These are phyloP conservation scores for Zonotrichia albicollis DNA, from an alignment of 2,797 vertebrate genomes.

Conservation along the genomic window DNA sequence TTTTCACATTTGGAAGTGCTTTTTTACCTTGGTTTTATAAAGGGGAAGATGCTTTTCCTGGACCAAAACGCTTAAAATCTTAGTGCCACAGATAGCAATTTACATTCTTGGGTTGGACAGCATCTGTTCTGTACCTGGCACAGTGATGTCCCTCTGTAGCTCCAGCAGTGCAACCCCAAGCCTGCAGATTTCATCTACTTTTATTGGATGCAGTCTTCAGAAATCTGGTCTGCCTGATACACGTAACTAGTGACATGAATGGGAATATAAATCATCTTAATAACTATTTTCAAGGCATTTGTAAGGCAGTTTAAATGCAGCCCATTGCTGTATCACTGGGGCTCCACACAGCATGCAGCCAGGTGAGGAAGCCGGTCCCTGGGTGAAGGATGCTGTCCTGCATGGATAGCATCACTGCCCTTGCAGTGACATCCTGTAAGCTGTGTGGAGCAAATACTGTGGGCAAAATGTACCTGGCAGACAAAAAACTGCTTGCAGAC, in stretches of 20 bases:
- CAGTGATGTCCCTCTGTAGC: background rate
- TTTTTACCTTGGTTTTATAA: background rate
- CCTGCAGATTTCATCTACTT: background rate
- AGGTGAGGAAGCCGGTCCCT: background rate
- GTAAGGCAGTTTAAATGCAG: background rate
- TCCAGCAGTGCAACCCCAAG: background rate
- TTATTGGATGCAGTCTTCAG: background rate
- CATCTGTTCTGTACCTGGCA: background rate
- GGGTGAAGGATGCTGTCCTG: background rate
- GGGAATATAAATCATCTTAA: background rate
- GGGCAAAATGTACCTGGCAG: background rate
- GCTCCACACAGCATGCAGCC: background rate
- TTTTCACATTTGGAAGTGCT: background rate
- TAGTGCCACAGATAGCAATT: background rate
- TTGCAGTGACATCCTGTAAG: background rate
- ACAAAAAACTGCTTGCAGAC: background rate
- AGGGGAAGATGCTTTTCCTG: background rate
- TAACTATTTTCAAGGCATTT: background rate
- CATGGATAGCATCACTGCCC: fast-evolving
- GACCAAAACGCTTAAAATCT: background rate
- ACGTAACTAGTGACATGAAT: background rate
- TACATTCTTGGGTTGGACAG: background rate
- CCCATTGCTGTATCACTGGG: background rate
- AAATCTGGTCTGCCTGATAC: background rate
- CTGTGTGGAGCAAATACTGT: background rate